Evolutionary conservation across 2,113 vertebrate genomes (phyloP).

Genomic region (Orientallactaga bullata): DNA sequence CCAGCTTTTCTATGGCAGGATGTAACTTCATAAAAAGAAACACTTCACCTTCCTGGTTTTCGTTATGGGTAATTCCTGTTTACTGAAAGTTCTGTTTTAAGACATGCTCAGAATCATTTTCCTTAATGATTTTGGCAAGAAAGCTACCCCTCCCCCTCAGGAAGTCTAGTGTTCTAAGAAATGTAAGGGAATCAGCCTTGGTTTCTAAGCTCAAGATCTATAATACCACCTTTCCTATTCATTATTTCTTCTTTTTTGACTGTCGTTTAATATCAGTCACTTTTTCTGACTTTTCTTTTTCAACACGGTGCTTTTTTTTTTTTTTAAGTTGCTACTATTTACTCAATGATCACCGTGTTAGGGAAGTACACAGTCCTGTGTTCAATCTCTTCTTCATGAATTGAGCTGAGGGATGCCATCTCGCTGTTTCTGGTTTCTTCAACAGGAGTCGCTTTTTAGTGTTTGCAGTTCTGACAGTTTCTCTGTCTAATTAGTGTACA

Average conservation of each 20-base stretch:
- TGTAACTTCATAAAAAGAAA: conserved; percentile 82
- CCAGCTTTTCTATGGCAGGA: conserved; percentile 80
- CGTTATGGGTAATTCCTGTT: conserved; percentile 82
- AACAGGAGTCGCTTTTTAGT: conserved; percentile 40
- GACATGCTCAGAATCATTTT: conserved; percentile 59
- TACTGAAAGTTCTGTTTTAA: conserved; percentile 75
- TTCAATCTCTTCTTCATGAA: not conserved
- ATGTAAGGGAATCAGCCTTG: conserved; percentile 51
- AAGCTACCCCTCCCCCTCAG: not conserved
- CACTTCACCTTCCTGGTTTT: conserved; percentile 82
- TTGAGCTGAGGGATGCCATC: not conserved
- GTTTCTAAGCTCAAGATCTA: conserved; percentile 61
- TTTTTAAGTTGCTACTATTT: conserved; percentile 31
- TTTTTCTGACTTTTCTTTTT: conserved; percentile 51
- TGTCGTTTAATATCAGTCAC: not conserved
- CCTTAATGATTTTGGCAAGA: conserved; percentile 71
- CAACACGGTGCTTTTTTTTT: not conserved
- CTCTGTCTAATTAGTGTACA: conserved; percentile 63
- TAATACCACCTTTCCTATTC: conserved; percentile 41
- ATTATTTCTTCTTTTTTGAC: not conserved
- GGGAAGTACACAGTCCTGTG: not conserved
- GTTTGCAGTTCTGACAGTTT: conserved; percentile 23
- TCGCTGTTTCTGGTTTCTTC: conserved; percentile 12
- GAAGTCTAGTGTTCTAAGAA: conserved; percentile 57
- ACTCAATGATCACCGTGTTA: not conserved